These are phyloP conservation scores for Cylloceria caligata DNA, from an alignment of 2,888 invertebrate genomes.

Conservation along the genomic window DNA sequence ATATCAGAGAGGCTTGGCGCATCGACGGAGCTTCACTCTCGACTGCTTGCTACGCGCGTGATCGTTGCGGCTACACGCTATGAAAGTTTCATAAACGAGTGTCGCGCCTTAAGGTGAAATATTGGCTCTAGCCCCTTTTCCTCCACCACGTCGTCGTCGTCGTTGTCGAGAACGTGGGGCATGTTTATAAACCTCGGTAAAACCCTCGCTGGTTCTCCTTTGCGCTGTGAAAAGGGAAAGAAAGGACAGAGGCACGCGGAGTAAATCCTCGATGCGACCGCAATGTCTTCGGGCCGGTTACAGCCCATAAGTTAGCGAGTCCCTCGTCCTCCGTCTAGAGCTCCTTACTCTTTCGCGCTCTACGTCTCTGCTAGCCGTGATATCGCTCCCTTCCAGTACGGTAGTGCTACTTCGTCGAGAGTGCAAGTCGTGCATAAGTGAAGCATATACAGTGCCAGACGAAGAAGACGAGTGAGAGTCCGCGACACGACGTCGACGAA, in stretches of 20 bases:
- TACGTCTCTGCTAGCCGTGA: constrained; percentile 55
- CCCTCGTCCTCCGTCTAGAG: constrained; percentile 44
- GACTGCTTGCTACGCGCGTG: not conserved
- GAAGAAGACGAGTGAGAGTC: constrained; percentile 2
- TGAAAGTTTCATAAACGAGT: constrained; percentile 80
- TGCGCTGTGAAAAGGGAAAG: constrained; percentile 34
- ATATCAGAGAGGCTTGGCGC: not conserved
- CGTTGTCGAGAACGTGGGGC: constrained; percentile 67
- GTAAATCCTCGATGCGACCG: constrained; percentile 66
- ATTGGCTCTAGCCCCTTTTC: constrained; percentile 70
- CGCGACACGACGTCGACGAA: constrained; percentile 22
- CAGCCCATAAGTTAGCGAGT: constrained; percentile 62
- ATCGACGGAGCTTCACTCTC: constrained; percentile 20
- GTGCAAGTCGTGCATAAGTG: constrained; percentile 48
- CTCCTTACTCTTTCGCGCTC: constrained; percentile 41
- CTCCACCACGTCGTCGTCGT: constrained; percentile 54
- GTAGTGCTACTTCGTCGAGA: constrained; percentile 17
- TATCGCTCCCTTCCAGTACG: constrained; percentile 43
- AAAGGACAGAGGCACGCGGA: constrained; percentile 45
- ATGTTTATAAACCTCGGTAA: constrained; percentile 73
- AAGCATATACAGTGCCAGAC: not conserved
- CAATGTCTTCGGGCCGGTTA: constrained; percentile 58
- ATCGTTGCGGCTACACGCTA: constrained; percentile 66
- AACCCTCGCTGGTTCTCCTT: constrained; percentile 29
- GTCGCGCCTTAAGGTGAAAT: constrained; percentile 78